Base-by-base conservation (phyloP, 1,140 invertebrate species). In the Bombus polaris region DNA sequence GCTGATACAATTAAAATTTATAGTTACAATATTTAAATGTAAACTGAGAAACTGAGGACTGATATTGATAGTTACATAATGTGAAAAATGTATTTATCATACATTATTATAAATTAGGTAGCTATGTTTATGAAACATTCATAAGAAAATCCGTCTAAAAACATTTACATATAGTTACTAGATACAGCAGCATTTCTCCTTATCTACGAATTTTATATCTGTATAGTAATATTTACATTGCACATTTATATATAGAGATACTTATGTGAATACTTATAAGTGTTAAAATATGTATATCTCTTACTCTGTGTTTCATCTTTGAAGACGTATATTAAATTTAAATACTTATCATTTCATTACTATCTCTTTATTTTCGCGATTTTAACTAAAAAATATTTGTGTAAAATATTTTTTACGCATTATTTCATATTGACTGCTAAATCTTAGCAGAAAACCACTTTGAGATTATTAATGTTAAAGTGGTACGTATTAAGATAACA, bases 161-260 rank as follows among this genome's bases (percentile, higher is more conserved):
- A 75, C 57, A 75, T 75, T 90, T 81, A 81, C 66, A 89, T 62
- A 71, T 81, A 77, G 62, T 87, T 87, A 89, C 57, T 91, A 90
- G 53, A 90, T 86, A 57, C 76, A 89, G 90, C 90, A 91, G 90
- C 90, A 83, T 15, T 47, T 83, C 53, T 68, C 53, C 73, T 87
- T 88, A 77, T 85, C 42, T 71, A 59, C 44, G n/a, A 79, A 76
- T 75, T 87, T 87, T 87, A 81, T 57, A 87, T 59, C 62, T 79
- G 75, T 71, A 75, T 42, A 66, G 42, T 87, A 70, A 78, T 90
- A 90, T 90, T 89, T 90, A 90, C 89, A 88, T 32, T 83, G 71
- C 59, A 42, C 83, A 86, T 70, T 70, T 84, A 84, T 82, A 82
- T 76, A 87, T 68, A 87, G 32, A 81, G 22, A 81, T 65, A 74